phyloP scores from a whole-genome alignment of 1,140 invertebrate genomes.

The Muscidifurax raptorellus region DNA sequence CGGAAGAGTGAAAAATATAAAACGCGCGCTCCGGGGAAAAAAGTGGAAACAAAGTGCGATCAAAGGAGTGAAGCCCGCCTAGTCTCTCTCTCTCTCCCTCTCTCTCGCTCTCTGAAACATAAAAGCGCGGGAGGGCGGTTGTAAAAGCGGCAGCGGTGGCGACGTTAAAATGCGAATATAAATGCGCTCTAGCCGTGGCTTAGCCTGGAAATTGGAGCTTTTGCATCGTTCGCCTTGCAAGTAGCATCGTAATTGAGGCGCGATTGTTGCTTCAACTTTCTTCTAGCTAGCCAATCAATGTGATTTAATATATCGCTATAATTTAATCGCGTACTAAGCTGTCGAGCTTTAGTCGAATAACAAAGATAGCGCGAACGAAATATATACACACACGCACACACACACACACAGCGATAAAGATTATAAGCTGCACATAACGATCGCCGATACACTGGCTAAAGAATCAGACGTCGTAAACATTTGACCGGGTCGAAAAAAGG shows the following conservation, averaged over 20 bases:
- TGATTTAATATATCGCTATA: no score
- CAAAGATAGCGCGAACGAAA: not conserved
- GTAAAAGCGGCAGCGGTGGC: constrained; percentile 13
- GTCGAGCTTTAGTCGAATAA: not conserved
- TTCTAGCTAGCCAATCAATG: no score
- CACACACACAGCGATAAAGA: not conserved
- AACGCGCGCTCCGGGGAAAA: constrained; percentile 8
- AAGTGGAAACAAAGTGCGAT: constrained; percentile 35
- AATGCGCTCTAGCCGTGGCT: not conserved
- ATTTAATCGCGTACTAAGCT: not conserved
- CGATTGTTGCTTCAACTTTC: no score
- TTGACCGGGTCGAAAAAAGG: constrained; percentile 13
- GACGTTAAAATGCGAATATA: constrained; percentile 13
- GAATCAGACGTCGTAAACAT: constrained; percentile 42
- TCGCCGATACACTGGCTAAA: not conserved
- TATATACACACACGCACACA: not conserved
- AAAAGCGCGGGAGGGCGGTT: not conserved
- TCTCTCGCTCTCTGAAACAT: not conserved
- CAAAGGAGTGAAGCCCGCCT: constrained; percentile 1
- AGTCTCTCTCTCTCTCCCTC: not conserved
- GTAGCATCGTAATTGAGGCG: constrained; percentile 1
- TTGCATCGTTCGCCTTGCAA: not conserved
- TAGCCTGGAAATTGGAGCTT: constrained; percentile 14
- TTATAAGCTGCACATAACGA: constrained; percentile 22
- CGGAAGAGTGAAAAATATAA: constrained; percentile 43